Evolutionary conservation across 2,113 vertebrate species (phyloP).

Genomic region (Alexandromys fortis): DNA sequence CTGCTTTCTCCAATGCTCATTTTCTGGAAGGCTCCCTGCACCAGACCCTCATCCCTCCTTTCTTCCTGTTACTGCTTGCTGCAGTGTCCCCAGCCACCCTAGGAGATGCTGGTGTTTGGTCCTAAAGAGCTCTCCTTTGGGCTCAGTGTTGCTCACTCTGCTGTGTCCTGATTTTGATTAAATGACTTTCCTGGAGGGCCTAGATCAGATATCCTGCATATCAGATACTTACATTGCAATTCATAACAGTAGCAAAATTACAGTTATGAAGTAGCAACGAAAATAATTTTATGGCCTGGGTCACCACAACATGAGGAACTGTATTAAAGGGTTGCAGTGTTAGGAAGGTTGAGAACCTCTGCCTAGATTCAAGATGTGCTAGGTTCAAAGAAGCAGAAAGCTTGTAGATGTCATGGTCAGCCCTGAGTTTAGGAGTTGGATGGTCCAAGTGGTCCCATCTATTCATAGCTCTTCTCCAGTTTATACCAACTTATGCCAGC

Average conservation of each 20-base stretch:
- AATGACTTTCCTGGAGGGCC: neutral
- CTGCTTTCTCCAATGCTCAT: neutral
- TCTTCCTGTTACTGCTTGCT: too few species aligned
- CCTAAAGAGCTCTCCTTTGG: neutral
- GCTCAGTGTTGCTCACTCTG: neutral
- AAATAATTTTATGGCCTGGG: neutral
- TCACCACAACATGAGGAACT: neutral
- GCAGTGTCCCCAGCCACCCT: rapidly evolving
- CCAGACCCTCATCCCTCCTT: neutral
- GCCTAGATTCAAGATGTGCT: neutral
- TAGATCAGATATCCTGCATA: neutral
- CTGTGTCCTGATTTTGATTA: neutral
- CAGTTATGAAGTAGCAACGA: neutral
- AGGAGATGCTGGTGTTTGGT: neutral
- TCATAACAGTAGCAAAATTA: neutral
- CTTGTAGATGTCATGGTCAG: neutral
- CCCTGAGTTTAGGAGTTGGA: too few species aligned
- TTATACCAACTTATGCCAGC: neutral
- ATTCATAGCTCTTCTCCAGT: neutral
- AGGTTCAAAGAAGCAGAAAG: neutral
- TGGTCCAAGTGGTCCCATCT: too few species aligned
- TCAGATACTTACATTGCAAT: neutral
- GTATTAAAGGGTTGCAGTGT: neutral
- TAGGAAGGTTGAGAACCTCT: neutral
- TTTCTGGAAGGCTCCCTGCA: neutral